Evolutionary conservation across 2,797 vertebrate species (phyloP).

Genomic region (Anguilla pacifica): DNA sequence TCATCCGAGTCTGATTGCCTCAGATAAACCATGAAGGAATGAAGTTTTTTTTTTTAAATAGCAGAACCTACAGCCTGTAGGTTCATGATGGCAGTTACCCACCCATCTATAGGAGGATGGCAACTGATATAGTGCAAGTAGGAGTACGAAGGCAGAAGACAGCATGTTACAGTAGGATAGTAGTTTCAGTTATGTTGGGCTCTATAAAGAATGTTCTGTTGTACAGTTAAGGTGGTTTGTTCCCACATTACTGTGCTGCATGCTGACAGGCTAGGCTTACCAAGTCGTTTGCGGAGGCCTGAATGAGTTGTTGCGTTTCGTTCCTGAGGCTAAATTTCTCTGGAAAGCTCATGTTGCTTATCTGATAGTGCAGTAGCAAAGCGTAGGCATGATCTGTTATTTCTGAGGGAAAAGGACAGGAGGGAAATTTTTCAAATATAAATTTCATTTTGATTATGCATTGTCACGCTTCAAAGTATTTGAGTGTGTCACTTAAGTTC

Average conservation of each 20-base stretch:
- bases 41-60: no score
- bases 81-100: no score
- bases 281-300: background rate
- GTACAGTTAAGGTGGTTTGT: background rate
- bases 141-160: background rate
- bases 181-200: background rate
- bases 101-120: no score
- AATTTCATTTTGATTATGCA: background rate
- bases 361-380: background rate
- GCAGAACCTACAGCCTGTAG: no score
- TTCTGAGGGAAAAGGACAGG: background rate
- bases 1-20: background rate
- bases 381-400: background rate
- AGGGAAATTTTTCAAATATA: background rate
- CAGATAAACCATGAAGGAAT: background rate
- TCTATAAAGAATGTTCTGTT: background rate
- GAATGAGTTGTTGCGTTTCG: background rate
- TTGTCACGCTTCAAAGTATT: background rate
- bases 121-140: no score
- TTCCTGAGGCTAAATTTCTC: background rate
- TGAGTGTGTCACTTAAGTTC: background rate
- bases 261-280: background rate
- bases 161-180: background rate
- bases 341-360: background rate
- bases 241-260: background rate